Base-by-base conservation (phyloP, 2,113 vertebrate genomes). In the Sclerurus mexicanus region DNA sequence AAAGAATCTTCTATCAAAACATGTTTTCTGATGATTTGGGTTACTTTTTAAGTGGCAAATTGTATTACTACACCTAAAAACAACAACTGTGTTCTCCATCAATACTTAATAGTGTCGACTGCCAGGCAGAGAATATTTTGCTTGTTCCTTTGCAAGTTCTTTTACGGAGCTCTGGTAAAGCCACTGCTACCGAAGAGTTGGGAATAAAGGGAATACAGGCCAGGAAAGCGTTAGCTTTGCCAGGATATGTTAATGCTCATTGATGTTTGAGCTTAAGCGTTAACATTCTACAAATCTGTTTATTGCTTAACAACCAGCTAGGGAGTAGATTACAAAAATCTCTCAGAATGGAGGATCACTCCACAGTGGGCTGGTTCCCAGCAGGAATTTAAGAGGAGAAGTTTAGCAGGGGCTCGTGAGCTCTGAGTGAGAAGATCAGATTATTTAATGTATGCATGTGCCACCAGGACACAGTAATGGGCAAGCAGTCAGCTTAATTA, bases 251-350 rank as follows among this genome's bases (percentile, higher is more conserved):
- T 92, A 93, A 93, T 64, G 56, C 80, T 85, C 69, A 89, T 14
- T 91, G 77, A 92, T 56, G 60, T 25, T 25, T 52, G 22, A 73
- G 72, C 67, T 87, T 73, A 67, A 87, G 87, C 55, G 74, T 77
- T 77, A 80, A 71, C 60, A 59, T 87, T 55, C 71, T 87, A 91
- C 71, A 93, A 79, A 92, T 90, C 79, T 96, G 80, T 84, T 93
- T 76, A 59, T 47, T 93, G 92, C 76, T 71, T 66, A 85, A 94
- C 37, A 87, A 50, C 31, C 18, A 7, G 2, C 71, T 13, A 39
- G 79, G 55, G 82, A 93, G 50, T 1, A 25, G 59, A 93, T 90
- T 39, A 91, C 75, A 83, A 88, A 94, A 91, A 91, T 62, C 50
- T 55, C 58, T 62, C 13, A 23, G 78, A 79, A 69, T 44, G 74